A percentile compares a stretch with the other conserved stretches of the same genome.
These are phyloP conservation scores for Myotis pilosus DNA, from an alignment of 2,797 vertebrate species.

Conservation along the genomic window DNA sequence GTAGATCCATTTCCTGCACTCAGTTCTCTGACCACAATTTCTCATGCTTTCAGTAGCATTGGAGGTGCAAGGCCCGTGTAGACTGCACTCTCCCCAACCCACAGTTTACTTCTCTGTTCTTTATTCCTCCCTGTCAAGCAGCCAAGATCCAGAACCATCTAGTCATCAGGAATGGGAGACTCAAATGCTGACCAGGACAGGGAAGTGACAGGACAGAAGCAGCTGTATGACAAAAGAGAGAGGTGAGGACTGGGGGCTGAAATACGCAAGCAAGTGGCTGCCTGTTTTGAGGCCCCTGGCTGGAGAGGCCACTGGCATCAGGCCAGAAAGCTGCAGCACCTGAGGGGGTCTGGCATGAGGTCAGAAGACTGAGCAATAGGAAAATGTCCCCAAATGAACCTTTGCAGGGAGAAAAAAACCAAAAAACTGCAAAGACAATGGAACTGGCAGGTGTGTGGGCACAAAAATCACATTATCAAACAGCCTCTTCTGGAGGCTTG, in stretches of 20 bases:
- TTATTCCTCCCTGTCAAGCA: not conserved
- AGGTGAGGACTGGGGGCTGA: not conserved
- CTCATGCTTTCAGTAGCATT: not conserved
- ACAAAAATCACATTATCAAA: not conserved
- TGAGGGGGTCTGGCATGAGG: not conserved
- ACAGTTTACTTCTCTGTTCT: not conserved
- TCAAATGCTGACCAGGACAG: not conserved
- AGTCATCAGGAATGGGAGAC: not conserved
- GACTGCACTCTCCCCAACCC: not conserved
- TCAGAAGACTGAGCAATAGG: fast-evolving
- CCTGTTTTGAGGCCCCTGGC: not conserved
- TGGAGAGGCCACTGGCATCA: not conserved
- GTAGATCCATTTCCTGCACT: not conserved
- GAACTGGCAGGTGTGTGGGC: not conserved
- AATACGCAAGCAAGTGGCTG: not conserved
- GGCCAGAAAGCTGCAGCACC: not conserved
- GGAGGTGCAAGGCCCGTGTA: not conserved
- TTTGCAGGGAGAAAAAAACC: too few relatives aligned
- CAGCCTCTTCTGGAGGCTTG: not conserved
- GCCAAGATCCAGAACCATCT: not conserved
- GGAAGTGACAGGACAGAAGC: not conserved
- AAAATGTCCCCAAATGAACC: not conserved
- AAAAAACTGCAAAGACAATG: not conserved
- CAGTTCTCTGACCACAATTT: not conserved
- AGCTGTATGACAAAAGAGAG: not conserved